Evolutionary conservation across 1,140 invertebrate species (phyloP), one percentile per base, ranked within the genome.

Genomic region (Listronotus bonariensis): DNA sequence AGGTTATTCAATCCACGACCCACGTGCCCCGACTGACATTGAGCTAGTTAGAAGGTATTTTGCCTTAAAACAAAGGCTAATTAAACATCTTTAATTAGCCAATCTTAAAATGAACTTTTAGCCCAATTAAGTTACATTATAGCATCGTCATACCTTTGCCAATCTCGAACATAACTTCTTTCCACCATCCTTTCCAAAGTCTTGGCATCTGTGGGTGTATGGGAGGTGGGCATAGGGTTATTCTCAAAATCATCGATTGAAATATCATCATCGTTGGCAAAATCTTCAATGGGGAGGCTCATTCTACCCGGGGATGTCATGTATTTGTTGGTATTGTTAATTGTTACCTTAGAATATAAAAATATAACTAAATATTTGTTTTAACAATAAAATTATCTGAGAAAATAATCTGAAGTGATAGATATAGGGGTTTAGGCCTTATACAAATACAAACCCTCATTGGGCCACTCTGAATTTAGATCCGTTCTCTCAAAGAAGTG

Each of bases 151-250:
- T 36, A 36, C 62, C 96, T 83, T 72, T 90, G 87, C 88, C 94
- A 98, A 80, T 99, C 96, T 63, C 90, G 86, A 9, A 95, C 93
- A 77, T 97, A 97, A 75, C 89, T 91, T 8, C 94, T 82, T 77
- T 97, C 95, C 9, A 90, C 87, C 61, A 97, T 83, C 46, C 93
- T 85, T 79, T 97, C 95, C 14, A 95, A 75, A 5, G 90, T 93
- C 75, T 93, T 92, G 1, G 90, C 87, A 75, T 92, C 91, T 20
- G 87, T 85, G 34, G 85, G 83, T 61, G 84, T 80, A 41, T 77
- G 72, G 73, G 57, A 73, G 57, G 55, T 76, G 70, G 49, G 75
- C 63, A 71, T 70, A 36, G 74, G 75, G 52, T 73, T 74, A 31
- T 82, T 74, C 65, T 90, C 88, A 59, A 88, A 83, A 71, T 89